Conservation (phyloP, 2,888 invertebrate species). For the Hipparchia semele region DNA sequence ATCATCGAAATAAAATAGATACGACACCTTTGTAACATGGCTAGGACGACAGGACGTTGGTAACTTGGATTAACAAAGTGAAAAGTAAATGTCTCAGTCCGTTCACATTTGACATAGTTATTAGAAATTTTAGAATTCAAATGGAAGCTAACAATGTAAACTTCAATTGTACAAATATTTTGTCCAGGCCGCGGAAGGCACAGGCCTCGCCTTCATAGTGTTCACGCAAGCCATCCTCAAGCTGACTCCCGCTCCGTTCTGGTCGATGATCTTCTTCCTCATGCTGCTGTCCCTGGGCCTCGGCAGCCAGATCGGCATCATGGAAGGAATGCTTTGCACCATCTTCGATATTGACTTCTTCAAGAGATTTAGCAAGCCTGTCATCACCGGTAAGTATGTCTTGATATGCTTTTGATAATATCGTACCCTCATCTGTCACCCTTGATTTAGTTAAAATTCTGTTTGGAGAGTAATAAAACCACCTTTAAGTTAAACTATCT, state of each 20-base stretch:
- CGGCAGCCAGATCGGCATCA: slow-evolving; percentile 97
- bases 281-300: slow-evolving; percentile 97
- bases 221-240: slow-evolving; percentile 98
- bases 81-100: no score
- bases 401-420: not conserved
- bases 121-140: no score
- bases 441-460: no score
- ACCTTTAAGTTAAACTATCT: no score
- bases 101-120: no score
- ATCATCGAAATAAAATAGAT: no score
- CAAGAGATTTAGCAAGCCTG: slow-evolving; percentile 93
- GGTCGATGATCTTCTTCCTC: slow-evolving; percentile 98
- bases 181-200: slow-evolving; percentile 95
- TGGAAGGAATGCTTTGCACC: slow-evolving; percentile 98
- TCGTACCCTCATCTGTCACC: no score
- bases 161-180: slow-evolving; percentile 36
- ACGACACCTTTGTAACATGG: no score
- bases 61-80: no score
- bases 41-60: no score
- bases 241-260: slow-evolving; percentile 96
- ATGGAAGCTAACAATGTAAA: no score
- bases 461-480: no score
- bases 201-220: slow-evolving; percentile 97
- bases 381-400: slow-evolving; percentile 87
- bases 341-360: slow-evolving; percentile 97